Base-by-base conservation (phyloP, 2,888 invertebrate species). In the Ryuthela nishihirai region DNA sequence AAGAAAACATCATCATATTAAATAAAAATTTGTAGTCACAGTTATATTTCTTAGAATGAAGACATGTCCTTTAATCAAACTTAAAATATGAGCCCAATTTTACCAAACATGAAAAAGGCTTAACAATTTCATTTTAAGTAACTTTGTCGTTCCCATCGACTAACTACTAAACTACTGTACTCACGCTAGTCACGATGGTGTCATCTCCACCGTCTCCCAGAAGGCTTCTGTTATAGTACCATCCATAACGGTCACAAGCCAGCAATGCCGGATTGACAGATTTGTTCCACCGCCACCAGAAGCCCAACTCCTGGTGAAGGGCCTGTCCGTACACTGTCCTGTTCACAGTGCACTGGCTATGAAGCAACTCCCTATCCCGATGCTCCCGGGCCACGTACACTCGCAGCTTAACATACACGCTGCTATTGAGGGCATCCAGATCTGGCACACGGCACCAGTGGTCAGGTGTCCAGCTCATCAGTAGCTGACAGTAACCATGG, bases 371-470 rank as follows among this genome's bases (percentile, higher is more conserved):
- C 47, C 59, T 44, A 35, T 59, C 53, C 23, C 47, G 23, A 35
- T 48, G 46, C 53, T 59, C 59, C 10, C 59, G 53, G 21, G 54
- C 49, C 17, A 60, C 18, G n/a, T 54, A 54, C 5, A 36, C 6
- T 15, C 49, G 45, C 5, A 54, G 36, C 36, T 26, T 39, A 4
- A 34, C 18, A 26, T 54, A 54, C 23, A 48, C 38, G 41, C 48
- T 49, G 32, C 35, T 47, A 42, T 61, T 61, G 21, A 23, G 20
- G 29, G 40, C 36, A 10, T 58, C 58, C 15, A 86, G 72, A 65
- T 82, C 82, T 0, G 86, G 85, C 48, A 85, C 78, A 26, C 77
- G 75, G 71, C 87, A 88, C 85, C 86, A 87, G 72, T 88, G 86
- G 23, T 79, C 78, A n/a, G 69, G 69, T 5, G 59, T 60, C 40